Evolutionary conservation across 1,140 invertebrate species (phyloP), one percentile per base, ranked within the genome.

Genomic region (Sogatella furcifera): DNA sequence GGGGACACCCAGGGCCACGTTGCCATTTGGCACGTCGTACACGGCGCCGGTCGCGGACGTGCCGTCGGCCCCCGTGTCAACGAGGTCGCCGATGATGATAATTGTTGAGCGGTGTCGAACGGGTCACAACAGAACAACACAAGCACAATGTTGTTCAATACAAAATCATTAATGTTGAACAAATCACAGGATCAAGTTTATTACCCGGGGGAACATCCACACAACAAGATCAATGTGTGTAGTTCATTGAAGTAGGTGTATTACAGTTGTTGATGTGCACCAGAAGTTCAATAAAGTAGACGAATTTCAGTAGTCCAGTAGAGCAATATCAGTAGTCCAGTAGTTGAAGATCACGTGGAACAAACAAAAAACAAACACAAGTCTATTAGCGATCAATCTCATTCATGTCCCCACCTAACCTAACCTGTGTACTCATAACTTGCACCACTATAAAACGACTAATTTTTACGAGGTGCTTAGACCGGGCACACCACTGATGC

Each of bases 61-160:
- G 73, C 78, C 79, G 63, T 72, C 72, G 72, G 79, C 79, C 79
- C 83, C 83, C 81, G 82, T 82, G 76, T 83, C 81, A 77, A 80
- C 82, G 81, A 85, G 83, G 81, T 85, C 82, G 77, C 78, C 77
- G 81, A 82, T 82, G 79, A 81, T 83, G 80, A 82, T 80, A 81
- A 82, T 82, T 76, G 78, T 77, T 19, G 21, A 5, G 46, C 15
- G 46, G 21, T 49, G 46, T 49, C 46, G 21, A 6, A 76, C 69
- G 70, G 76, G 66, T 60, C 52, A 34, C 22, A 54, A 54, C 52
- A 54, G 24, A 28, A 34, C 22, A 22, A 34, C 22, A 54, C 52
- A 24, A 22, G 15, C 22, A 54, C 52, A 24, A 24, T 54, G 31
- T 24, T 15, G 19, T 21, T 54, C 34, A 38, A 13, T 38, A 10